These are phyloP conservation scores for Hermaeophaga mercurialis DNA, from an alignment of 2,888 invertebrate species.

Conservation along the genomic window DNA sequence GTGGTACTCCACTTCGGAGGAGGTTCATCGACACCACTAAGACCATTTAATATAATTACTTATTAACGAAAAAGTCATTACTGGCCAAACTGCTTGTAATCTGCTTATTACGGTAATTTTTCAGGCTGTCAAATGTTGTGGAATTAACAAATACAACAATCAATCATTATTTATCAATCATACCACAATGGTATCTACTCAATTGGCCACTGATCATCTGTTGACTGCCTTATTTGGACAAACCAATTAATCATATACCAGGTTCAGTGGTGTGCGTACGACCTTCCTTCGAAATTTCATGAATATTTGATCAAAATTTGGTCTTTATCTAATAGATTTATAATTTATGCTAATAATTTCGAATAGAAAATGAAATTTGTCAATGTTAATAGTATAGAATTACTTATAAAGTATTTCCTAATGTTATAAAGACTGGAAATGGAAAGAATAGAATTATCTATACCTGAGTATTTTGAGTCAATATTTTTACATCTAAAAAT, in stretches of 20 bases:
- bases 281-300: constrained; percentile 1
- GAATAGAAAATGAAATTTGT: background rate
- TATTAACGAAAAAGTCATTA: constrained; percentile 36
- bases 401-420: too few relatives aligned
- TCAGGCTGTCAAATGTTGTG: constrained; percentile 33
- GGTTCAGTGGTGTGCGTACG: constrained; percentile 19
- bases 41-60: constrained; percentile 33
- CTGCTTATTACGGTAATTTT: constrained; percentile 32
- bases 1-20: constrained; percentile 25
- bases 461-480: too few relatives aligned
- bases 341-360: too few relatives aligned
- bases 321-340: too few relatives aligned
- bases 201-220: constrained; percentile 40
- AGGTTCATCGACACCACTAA: constrained; percentile 32
- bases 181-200: constrained; percentile 29
- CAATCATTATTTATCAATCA: constrained; percentile 42
- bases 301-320: constrained; percentile 6
- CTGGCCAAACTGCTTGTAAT: constrained; percentile 32
- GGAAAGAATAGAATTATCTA: too few relatives aligned
- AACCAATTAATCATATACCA: constrained; percentile 39
- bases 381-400: too few relatives aligned
- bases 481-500: too few relatives aligned
- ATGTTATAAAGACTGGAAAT: too few relatives aligned
- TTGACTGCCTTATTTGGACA: constrained; percentile 40
- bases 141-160: constrained; percentile 35